phyloP scores from a whole-genome alignment of 2,113 vertebrate genomes.

The Sinosuthora webbiana region DNA sequence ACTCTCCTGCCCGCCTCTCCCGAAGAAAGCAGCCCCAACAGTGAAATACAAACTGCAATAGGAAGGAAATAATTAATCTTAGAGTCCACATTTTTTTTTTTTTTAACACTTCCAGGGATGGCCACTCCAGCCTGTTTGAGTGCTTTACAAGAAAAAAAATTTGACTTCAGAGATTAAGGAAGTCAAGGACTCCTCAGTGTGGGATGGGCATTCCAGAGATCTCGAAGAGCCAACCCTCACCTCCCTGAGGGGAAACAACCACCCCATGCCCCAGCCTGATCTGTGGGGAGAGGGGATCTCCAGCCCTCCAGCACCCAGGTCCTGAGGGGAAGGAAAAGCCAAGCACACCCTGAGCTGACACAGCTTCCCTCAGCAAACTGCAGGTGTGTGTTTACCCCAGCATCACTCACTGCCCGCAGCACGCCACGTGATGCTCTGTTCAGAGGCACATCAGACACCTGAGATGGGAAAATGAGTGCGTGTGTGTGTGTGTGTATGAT shows the following conservation, averaged over 20 bases:
- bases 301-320: background rate
- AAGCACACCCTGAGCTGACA: background rate
- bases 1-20: background rate
- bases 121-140: background rate
- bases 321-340: background rate
- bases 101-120: background rate
- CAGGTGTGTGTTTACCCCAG: background rate
- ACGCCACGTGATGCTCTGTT: fast-evolving
- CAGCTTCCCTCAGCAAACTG: background rate
- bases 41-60: background rate
- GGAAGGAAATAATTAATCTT: background rate
- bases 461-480: background rate
- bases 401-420: background rate
- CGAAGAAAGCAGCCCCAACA: background rate
- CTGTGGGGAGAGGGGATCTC: fast-evolving
- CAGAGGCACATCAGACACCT: background rate
- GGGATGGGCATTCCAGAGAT: background rate
- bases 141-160: background rate
- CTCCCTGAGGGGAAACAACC: background rate
- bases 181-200: background rate
- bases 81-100: background rate
- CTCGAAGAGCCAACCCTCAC: background rate
- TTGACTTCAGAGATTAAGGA: background rate
- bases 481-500: no score
- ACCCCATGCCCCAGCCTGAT: fast-evolving